Conservation (phyloP, 1,140 invertebrate species). For the Delia radicum region DNA sequence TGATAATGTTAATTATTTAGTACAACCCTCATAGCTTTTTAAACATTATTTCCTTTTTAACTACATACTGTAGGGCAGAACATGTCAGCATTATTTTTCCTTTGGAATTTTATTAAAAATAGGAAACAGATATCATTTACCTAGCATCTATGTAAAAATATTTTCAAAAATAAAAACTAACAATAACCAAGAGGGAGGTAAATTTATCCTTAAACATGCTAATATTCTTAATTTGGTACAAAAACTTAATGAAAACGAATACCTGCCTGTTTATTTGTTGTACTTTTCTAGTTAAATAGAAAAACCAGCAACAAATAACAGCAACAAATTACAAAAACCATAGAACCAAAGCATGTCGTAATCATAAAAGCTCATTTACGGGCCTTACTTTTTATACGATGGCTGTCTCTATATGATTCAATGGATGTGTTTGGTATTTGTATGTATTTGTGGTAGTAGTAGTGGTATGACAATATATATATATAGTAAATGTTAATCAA, state of each 20-base stretch:
- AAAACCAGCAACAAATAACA: not conserved
- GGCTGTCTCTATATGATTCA: not conserved
- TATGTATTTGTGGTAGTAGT: not conserved
- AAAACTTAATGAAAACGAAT: not conserved
- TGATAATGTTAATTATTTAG: no score
- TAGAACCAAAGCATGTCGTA: conserved; percentile 1
- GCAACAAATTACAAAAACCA: not conserved
- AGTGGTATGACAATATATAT: not conserved
- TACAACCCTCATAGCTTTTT: no score
- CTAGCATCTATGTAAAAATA: not conserved
- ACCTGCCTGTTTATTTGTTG: not conserved
- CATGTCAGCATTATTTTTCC: not conserved
- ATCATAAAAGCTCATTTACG: conserved; percentile 21
- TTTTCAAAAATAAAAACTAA: not conserved
- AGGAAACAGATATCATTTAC: not conserved
- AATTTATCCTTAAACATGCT: not conserved
- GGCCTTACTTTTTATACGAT: not conserved
- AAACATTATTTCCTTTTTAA: no score
- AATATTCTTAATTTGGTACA: not conserved
- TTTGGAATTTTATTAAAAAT: no score
- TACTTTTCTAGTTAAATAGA: not conserved
- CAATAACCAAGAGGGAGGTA: not conserved
- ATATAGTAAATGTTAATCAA: conserved; percentile 24
- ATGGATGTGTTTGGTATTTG: not conserved
- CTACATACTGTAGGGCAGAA: not conserved